phyloP scores from a whole-genome alignment of 2,888 invertebrate species.

The Melipona bicolor region DNA sequence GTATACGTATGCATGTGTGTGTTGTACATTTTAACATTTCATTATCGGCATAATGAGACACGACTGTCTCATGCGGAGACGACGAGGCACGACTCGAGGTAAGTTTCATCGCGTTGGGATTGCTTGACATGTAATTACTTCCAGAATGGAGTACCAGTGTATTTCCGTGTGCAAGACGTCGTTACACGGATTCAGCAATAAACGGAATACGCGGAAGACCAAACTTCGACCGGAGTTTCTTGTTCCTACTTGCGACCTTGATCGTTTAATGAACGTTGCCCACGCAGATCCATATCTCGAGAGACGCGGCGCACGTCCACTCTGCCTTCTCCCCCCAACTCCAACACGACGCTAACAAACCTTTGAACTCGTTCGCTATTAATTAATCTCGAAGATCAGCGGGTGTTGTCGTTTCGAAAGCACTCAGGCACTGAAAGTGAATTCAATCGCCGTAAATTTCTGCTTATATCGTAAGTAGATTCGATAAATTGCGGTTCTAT shows the following conservation, averaged over 20 bases:
- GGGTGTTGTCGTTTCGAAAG: not conserved
- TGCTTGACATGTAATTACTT: not conserved
- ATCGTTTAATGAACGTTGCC: conserved; percentile 55
- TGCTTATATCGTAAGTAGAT: conserved; percentile 28
- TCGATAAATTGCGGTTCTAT: conserved; percentile 19
- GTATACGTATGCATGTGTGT: not conserved
- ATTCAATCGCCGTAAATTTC: conserved; percentile 36
- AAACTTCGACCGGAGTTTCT: conserved; percentile 23
- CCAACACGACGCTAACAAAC: conserved; percentile 19
- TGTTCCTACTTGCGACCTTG: conserved; percentile 55
- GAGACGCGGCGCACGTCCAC: conserved; percentile 16
- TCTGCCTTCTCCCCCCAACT: not conserved
- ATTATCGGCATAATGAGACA: not conserved
- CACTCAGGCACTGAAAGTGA: conserved; percentile 30
- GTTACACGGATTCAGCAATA: conserved; percentile 31
- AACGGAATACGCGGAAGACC: conserved; percentile 42
- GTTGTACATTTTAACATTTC: not conserved
- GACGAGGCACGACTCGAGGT: not conserved
- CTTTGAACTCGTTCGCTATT: conserved; percentile 47
- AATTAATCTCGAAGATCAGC: conserved; percentile 39
- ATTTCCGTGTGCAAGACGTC: conserved; percentile 29
- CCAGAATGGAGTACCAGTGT: not conserved
- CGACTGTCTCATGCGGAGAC: not conserved
- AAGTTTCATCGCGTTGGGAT: not conserved
- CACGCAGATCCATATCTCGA: conserved; percentile 55